Evolutionary conservation across 2,888 invertebrate genomes (phyloP).

Genomic region (Napeogenes sylphis): DNA sequence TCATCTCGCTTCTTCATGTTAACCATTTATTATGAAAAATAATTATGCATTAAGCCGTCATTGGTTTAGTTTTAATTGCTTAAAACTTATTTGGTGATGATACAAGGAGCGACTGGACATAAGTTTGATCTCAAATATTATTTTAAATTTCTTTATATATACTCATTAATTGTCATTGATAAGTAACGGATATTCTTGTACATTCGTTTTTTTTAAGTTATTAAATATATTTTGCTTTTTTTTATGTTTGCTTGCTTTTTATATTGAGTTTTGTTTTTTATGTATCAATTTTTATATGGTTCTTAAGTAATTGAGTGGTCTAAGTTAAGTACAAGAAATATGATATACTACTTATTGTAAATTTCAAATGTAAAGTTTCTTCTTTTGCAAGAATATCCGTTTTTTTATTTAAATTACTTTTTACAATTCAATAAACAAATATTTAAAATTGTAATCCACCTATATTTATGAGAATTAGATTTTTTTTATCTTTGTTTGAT

Average conservation of each 20-base stretch:
- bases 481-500: constrained; percentile 26
- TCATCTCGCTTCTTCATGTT: neutral
- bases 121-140: constrained; percentile 72
- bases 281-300: too few species aligned
- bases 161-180: constrained; percentile 33
- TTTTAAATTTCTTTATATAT: constrained; percentile 57
- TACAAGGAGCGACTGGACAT: constrained; percentile 42
- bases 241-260: neutral
- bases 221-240: neutral
- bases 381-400: too few species aligned
- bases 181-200: constrained; percentile 44
- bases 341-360: too few species aligned
- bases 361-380: too few species aligned
- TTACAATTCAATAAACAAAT: too few species aligned
- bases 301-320: too few species aligned
- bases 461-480: neutral
- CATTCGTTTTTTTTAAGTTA: constrained; percentile 4
- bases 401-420: too few species aligned
- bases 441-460: too few species aligned
- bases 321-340: too few species aligned
- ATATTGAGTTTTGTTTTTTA: too few species aligned
- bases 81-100: neutral
- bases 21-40: neutral
- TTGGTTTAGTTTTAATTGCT: constrained; percentile 1
- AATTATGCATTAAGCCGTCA: neutral